Base-by-base conservation (phyloP, 2,113 vertebrate genomes). In the Anguilla japonica region DNA sequence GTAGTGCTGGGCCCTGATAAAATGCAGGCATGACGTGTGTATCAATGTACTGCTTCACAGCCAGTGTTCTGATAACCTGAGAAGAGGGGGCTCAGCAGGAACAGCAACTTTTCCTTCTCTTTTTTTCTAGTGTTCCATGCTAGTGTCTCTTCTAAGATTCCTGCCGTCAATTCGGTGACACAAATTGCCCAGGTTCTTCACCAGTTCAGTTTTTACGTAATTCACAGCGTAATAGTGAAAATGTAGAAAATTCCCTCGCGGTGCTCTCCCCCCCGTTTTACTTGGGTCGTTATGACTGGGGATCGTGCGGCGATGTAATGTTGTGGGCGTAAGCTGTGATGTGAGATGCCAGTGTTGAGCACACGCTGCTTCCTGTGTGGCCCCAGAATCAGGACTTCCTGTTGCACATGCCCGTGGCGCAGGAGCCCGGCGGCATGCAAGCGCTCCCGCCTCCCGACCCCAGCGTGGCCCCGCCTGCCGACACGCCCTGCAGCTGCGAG, bases 331-430 rank as follows among this genome's bases (percentile, higher is more conserved):
- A 6, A 34, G 26, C 3, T 11, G 71, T 75, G 26, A 34, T 26
- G 56, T 26, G 26, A 53, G 18, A 1, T 14, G n/a, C 9, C 60
- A 40, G 53, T 46, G 53, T 83, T 79, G 41, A 83, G 43, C n/a
- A 11, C 22, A 13, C 20, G 16, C 34, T n/a, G 9, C 40, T 67
- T 46, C 1, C 22, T 46, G 13, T 50, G 40, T 67, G 15, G n/a
- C 87, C 41, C 88, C 89, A 99, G 98, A 96, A 94, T 92, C 98
- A 98, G 94, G 97, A 99, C 93, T 99, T 98, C 88, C 96, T 99
- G 91, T 95, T 99, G 92, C 98, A 98, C 92, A 95, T 98, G 94
- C 96, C 97, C 18, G 92, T 97, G 18, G 96, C 94, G 88, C 96
- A 96, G 75, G 97, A 98, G 84, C 92, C 95, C 6, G 92, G 96